Percentiles rank a stretch among this genome's conserved stretches.
These are phyloP conservation scores for Lasiommata megera DNA, from an alignment of 2,888 invertebrate genomes.

Conservation along the genomic window DNA sequence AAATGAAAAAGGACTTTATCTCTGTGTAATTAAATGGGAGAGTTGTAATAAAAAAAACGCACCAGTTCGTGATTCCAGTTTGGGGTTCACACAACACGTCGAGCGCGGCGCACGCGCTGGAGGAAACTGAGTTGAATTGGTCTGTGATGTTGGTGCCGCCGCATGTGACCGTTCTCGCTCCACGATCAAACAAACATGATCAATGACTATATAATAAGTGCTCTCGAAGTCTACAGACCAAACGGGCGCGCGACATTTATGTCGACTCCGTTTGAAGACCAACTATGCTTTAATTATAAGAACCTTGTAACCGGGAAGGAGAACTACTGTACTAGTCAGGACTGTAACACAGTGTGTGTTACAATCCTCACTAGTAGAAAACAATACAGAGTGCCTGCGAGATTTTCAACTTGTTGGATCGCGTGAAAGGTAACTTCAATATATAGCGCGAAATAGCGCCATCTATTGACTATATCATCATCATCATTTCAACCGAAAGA, in stretches of 20 bases:
- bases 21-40: constrained; percentile 2
- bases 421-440: too few species aligned
- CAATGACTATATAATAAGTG: constrained; percentile 27
- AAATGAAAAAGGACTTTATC: constrained; percentile 14
- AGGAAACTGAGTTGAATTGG: constrained; percentile 52
- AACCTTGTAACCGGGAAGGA: too few species aligned
- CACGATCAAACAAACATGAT: constrained; percentile 50
- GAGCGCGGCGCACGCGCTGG: constrained; percentile 62
- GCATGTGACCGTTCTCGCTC: constrained; percentile 63
- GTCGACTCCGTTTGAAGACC: too few species aligned
- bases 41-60: constrained; percentile 42
- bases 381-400: too few species aligned
- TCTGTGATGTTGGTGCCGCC: constrained; percentile 60
- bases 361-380: too few species aligned
- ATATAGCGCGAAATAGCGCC: too few species aligned
- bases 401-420: too few species aligned
- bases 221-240: not conserved
- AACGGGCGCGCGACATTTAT: not conserved
- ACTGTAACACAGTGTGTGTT: too few species aligned
- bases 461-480: too few species aligned
- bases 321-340: too few species aligned
- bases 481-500: too few species aligned
- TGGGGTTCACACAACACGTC: constrained; percentile 49
- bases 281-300: too few species aligned
- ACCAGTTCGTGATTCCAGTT: constrained; percentile 53